Percentiles rank a stretch among this genome's conserved stretches.
Evolutionary conservation across 2,113 vertebrate species (phyloP).

Genomic region (Rallus limicola): DNA sequence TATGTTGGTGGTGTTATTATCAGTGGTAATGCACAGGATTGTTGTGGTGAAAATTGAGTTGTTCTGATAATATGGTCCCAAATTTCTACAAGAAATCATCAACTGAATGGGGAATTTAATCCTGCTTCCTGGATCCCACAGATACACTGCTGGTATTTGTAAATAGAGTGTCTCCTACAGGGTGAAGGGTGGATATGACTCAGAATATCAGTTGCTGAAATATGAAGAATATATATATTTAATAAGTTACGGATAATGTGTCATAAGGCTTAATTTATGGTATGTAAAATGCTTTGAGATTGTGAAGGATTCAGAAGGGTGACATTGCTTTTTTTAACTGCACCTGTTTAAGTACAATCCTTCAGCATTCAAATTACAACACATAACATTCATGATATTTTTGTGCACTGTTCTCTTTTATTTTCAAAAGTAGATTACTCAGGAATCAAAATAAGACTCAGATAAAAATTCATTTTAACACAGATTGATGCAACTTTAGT

Average conservation of each 20-base stretch:
- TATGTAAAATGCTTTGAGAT: background rate
- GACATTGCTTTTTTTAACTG: background rate
- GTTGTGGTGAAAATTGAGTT: background rate
- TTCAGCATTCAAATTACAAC: background rate
- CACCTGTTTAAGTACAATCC: background rate
- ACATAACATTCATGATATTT: background rate
- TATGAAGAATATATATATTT: background rate
- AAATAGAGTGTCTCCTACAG: background rate
- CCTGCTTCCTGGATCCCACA: background rate
- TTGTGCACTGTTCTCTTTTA: background rate
- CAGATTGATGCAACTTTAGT: background rate
- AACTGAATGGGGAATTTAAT: background rate
- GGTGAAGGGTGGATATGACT: background rate
- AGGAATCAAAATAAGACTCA: background rate
- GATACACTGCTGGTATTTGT: background rate
- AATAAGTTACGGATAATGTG: background rate
- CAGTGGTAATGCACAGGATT: background rate
- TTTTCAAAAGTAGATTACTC: background rate
- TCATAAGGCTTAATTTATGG: background rate
- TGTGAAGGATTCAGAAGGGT: background rate
- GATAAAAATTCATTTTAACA: constrained; percentile 11
- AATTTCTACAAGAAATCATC: background rate
- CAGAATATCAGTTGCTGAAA: background rate
- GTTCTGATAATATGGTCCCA: background rate
- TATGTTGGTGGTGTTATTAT: background rate